These are phyloP conservation scores for Acanthopleura granulata DNA, from an alignment of 2,888 invertebrate species.

Conservation along the genomic window DNA sequence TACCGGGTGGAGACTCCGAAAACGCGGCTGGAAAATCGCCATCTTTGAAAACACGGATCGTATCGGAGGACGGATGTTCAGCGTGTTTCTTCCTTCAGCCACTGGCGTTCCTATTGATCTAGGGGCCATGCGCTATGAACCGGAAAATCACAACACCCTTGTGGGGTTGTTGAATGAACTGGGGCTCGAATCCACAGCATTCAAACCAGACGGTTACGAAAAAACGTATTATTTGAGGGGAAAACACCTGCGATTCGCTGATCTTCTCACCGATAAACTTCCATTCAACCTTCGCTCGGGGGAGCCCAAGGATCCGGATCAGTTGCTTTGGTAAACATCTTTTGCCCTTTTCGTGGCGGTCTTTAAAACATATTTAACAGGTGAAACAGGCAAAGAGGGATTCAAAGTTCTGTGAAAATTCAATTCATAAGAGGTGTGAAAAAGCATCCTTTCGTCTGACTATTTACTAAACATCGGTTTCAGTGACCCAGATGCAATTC, in stretches of 20 bases:
- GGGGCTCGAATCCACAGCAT: background rate
- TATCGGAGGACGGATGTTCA: slow-evolving; percentile 10
- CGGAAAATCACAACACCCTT: background rate
- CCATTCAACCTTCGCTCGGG: background rate
- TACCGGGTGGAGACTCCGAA: background rate
- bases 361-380: no score
- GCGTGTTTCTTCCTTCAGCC: background rate
- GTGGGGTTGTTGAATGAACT: background rate
- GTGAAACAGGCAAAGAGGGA: no score
- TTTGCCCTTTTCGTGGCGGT: background rate
- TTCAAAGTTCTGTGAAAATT: no score
- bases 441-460: no score
- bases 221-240: background rate
- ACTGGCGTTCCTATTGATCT: background rate
- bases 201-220: background rate
- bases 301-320: background rate
- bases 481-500: no score
- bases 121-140: slow-evolving; percentile 5
- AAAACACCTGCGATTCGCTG: background rate
- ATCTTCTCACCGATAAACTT: background rate
- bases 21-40: background rate
- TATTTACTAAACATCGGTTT: no score
- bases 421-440: no score
- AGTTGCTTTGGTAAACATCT: background rate
- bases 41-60: slow-evolving; percentile 9